Evolutionary conservation across 2,888 invertebrate genomes (phyloP).

Genomic region (Balanococcus diminutus): DNA sequence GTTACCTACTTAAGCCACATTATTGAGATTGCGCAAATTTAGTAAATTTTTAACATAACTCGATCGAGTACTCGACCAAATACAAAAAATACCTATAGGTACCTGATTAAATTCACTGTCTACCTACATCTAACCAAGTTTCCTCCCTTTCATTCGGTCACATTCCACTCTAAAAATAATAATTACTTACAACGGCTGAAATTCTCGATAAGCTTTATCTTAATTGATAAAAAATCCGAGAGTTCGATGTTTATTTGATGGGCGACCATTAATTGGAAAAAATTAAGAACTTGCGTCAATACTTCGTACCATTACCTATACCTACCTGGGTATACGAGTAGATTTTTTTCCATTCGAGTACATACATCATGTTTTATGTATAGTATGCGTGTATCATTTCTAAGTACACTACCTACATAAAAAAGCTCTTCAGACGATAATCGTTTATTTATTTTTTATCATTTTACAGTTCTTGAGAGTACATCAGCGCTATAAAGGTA

Average conservation of each 20-base stretch:
- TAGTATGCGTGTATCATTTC: background rate
- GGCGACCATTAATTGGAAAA: background rate
- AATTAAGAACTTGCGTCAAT: background rate
- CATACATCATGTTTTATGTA: too few relatives aligned
- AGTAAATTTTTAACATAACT: too few relatives aligned
- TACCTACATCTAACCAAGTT: too few relatives aligned
- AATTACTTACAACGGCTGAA: background rate
- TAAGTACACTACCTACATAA: background rate
- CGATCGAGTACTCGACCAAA: too few relatives aligned
- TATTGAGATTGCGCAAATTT: too few relatives aligned
- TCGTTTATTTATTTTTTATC: background rate
- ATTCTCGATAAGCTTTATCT: background rate
- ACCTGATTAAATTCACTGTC: too few relatives aligned
- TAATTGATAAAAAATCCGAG: background rate
- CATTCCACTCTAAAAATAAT: background rate
- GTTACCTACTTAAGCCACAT: too few relatives aligned
- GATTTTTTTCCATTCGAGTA: background rate
- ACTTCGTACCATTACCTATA: too few relatives aligned
- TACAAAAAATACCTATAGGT: too few relatives aligned
- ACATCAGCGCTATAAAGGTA: conserved; percentile 78
- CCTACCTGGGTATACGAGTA: too few relatives aligned
- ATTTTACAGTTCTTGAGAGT: conserved; percentile 72
- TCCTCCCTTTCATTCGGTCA: background rate
- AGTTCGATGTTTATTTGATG: background rate
- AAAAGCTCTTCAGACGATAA: conserved; percentile 10